These are phyloP conservation scores for Ginglymostoma cirratum DNA, from an alignment of 2,113 vertebrate genomes.

Conservation along the genomic window DNA sequence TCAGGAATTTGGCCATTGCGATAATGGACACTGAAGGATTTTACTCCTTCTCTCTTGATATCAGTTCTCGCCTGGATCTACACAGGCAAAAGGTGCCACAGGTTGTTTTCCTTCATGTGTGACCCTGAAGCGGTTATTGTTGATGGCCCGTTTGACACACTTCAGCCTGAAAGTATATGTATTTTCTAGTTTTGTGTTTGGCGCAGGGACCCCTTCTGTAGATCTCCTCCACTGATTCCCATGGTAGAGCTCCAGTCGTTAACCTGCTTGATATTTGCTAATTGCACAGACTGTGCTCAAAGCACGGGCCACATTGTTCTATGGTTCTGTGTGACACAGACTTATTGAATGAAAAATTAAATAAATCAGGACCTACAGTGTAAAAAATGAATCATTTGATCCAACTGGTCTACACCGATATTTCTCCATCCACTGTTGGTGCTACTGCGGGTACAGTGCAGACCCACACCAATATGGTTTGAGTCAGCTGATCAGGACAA, in stretches of 20 bases:
- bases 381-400: background rate
- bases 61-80: background rate
- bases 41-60: background rate
- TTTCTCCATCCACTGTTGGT: background rate
- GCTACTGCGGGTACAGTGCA: no score
- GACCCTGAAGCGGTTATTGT: background rate
- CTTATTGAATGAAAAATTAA: background rate
- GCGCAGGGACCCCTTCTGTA: background rate
- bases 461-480: background rate
- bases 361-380: background rate
- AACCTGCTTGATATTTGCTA: background rate
- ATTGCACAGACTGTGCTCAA: background rate
- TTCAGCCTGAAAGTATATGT: background rate
- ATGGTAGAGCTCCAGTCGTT: background rate
- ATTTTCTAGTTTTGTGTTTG: background rate
- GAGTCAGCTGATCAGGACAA: background rate
- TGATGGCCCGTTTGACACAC: background rate
- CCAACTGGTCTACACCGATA: background rate
- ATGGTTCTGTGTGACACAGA: background rate
- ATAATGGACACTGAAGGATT: background rate
- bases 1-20: background rate
- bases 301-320: background rate
- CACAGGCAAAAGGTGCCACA: background rate
- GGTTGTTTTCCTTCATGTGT: background rate
- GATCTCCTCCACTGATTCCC: background rate